Evolutionary conservation across 2,888 invertebrate genomes (phyloP), one percentile per base, ranked within the genome.

Genomic region (Pyrocoelia pectoralis): DNA sequence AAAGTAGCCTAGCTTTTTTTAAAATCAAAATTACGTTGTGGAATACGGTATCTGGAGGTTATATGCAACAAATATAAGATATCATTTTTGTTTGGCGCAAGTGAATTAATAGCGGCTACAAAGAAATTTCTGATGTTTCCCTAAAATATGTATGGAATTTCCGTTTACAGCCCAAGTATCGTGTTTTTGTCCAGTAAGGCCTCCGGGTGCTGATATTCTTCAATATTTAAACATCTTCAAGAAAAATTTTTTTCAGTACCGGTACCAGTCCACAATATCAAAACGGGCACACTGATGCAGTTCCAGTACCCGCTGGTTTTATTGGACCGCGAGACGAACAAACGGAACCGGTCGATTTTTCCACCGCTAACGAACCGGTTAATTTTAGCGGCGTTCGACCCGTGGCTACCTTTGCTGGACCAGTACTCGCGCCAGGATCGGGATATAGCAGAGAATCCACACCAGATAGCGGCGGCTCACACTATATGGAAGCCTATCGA

Each of bases 381-480:
- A 86, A 86, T 80, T 88, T 87, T 79, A 85, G 85, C 77, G 85
- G 85, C 61, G 85, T 85, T 71, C 82, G 85, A 79, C 84, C 85
- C 46, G 84, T 85, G 66, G 78, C 79, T 46, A 74, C 77, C n/a
- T 78, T 80, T 64, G 78, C 79, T 58, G 79, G 77, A 69, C 68
- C 78, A 67, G 71, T 77, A 68, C 65, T 79, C 69, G 69, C 89
- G 82, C 85, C 91, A 72, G 86, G 91, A 59, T 88, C 88, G 77
- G 82, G 83, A 9, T 94, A 94, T 80, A 94, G 93, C 82, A 88
- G 94, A 74, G 94, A 94, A 83, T 94, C 94, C 67, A 94, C 94
- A 54, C 94, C 94, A 2, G 94, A 94, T 80, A 93, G 93, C 76
- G 93, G 93, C 53, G 93, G 93, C 64, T 93, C 93, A 57, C 94